Evolutionary conservation across 2,113 vertebrate species (phyloP).

Genomic region (Dipodomys merriami): DNA sequence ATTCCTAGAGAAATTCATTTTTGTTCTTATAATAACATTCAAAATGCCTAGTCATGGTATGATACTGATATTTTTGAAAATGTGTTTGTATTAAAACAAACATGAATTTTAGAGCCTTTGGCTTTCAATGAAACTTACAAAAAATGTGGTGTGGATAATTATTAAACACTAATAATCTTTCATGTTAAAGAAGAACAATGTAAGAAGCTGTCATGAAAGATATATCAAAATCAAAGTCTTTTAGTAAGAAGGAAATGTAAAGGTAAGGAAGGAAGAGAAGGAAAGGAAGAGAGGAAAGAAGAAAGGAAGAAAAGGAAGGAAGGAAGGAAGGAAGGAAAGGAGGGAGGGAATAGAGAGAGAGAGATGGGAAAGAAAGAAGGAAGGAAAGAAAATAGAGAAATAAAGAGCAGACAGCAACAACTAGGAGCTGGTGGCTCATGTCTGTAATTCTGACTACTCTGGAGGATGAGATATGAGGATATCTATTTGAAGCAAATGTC

Average conservation of each 20-base stretch:
- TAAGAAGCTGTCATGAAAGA: not conserved
- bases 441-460: no score
- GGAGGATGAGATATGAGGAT: no score
- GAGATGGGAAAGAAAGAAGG: no score
- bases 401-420: no score
- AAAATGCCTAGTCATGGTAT: not conserved
- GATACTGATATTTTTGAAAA: not conserved
- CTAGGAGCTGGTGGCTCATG: no score
- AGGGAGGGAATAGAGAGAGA: no score
- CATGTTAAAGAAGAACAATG: not conserved
- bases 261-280: not conserved
- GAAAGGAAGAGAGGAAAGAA: no score
- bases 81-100: not conserved
- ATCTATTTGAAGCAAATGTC: no score
- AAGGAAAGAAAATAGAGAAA: no score
- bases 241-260: not conserved
- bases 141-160: not conserved
- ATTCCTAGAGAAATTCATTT: not conserved
- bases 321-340: no score
- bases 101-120: conserved; percentile 7
- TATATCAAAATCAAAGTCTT: not conserved
- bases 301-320: no score
- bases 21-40: not conserved
- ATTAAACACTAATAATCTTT: not conserved
- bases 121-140: not conserved